Base-by-base conservation (phyloP, 2,797 vertebrate species). In the Sylvia borin region DNA sequence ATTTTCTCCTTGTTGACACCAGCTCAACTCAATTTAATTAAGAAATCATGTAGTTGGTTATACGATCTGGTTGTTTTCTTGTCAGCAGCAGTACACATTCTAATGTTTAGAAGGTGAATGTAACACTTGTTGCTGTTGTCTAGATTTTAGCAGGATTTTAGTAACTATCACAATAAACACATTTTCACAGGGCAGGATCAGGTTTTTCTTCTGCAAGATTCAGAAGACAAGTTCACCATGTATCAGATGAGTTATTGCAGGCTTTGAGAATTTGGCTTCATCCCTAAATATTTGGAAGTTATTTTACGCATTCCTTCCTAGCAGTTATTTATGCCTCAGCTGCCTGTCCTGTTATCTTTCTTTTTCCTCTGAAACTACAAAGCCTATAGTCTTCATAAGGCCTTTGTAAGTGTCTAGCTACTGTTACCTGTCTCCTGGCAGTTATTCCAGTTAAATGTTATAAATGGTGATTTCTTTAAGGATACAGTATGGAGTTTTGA, bases 11-110 rank as follows among this genome's bases (percentile, higher is more conserved):
- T 92, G 93, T 91, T 96, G 95, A 94, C 95, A 93, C 65, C 31
- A 17, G 25, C 67, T 95, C 57, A 92, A 55, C 50, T 88, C 57
- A 70, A 32, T 95, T 96, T 95, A 97, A 95, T 96, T 96, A 96
- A 85, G 92, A 89, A 85, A 75, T 86, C 81, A 21, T 96, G 95
- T 97, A 88, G 73, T 93, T 55, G 51, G 79, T 87, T 95, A 92
- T 74, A 91, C 3, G 16, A 96, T 88, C 84, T 88, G 42, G 60
- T 95, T 92, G 85, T 95, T 97, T 95, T 88, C 67, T 48, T 96
- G 90, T 85, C 92, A 91, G 47, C 76, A 82, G 29, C 67, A 79
- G 77, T 40, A 27, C 36, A 45, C 2, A 0, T 86, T 89, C 73
- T 60, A n/a, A 20, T 66, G 70, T 91, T 95, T 91, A 81, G 51